phyloP scores from a whole-genome alignment of 2,888 invertebrate species.

The Cacoxenus indagator region DNA sequence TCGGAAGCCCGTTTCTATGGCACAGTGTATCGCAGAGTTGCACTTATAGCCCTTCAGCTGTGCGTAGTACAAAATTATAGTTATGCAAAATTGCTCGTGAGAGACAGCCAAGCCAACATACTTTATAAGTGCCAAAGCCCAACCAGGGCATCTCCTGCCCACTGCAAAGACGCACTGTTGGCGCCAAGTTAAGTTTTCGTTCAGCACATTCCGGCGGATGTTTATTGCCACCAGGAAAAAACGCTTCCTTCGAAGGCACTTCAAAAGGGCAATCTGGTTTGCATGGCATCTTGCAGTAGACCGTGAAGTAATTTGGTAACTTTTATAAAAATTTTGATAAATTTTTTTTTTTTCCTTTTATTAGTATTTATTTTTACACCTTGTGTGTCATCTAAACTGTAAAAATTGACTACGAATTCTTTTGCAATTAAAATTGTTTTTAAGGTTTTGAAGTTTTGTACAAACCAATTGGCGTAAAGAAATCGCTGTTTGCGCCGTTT shows the following conservation, averaged over 20 bases:
- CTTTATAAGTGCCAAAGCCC: slow-evolving; percentile 77
- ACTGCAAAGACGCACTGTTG: slow-evolving; percentile 75
- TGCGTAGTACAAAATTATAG: slow-evolving; percentile 4
- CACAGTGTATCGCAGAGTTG: slow-evolving; percentile 67
- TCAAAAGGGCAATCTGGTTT: neutral
- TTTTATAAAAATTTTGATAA: neutral
- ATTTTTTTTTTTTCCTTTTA: neutral
- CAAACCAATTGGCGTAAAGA: too few relatives aligned
- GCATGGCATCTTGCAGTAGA: neutral
- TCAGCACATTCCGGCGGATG: slow-evolving; percentile 35
- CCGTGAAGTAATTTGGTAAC: neutral
- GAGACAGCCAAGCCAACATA: neutral
- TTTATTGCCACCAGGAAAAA: slow-evolving; percentile 35
- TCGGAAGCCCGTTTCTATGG: slow-evolving; percentile 72
- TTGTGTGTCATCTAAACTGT: neutral
- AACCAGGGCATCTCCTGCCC: slow-evolving; percentile 77
- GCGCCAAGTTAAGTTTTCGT: slow-evolving; percentile 60
- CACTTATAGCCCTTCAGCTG: slow-evolving; percentile 49
- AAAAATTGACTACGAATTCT: too few relatives aligned
- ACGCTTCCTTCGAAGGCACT: neutral
- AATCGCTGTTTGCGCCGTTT: too few relatives aligned
- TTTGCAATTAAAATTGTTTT: too few relatives aligned
- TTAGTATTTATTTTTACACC: neutral
- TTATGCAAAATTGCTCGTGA: neutral
- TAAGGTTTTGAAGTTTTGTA: too few relatives aligned